Base-by-base conservation (phyloP, 2,888 invertebrate genomes). In the Tetranychus truncatus region DNA sequence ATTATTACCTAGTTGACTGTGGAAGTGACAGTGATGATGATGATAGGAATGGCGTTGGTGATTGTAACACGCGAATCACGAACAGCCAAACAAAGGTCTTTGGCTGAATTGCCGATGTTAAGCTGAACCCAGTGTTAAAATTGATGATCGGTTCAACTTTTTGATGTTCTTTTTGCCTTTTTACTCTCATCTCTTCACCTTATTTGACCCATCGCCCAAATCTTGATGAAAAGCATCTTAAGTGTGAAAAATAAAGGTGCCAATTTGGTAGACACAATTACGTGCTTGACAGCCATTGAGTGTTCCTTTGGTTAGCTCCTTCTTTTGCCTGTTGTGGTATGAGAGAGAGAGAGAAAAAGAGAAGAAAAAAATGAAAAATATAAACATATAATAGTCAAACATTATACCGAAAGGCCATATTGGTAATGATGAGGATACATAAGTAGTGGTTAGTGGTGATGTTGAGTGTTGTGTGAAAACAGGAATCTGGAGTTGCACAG, bases 391-490 rank as follows among this genome's bases (percentile, higher is more conserved):
- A 34, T 34, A 34, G 55, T 15, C 15, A 55, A 55, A 55, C 55
- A 55, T 55, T 55, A 55, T 15, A 55, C 55, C 55, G 55, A 55
- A 15, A 55, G 55, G 55, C 55, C 55, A 15, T 9, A 55, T 55
- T 55, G 9, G 15, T 15, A 55, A 55, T 55, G 55, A 55, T 55
- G 55, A 55, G 55, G 55, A 55, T 15, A 15, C 9, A 55, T 55
- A 55, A 55, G 55, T 55, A 55, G 34, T 34, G 34, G 34, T 34
- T 55, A 55, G 55, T 55, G 55, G 34, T 34, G 34, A 34, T 55
- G 55, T 55, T 55, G 55, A 55, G 55, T 55, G 55, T 55, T 55
- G 55, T 55, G 55, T 55, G 55, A 55, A 55, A 55, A 55, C 55
- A 55, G 15, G 55, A 55, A 55, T 55, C 55, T 55, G 55, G 55